Evolutionary conservation across 2,888 invertebrate species (phyloP).

Genomic region (Nebria brevicollis): DNA sequence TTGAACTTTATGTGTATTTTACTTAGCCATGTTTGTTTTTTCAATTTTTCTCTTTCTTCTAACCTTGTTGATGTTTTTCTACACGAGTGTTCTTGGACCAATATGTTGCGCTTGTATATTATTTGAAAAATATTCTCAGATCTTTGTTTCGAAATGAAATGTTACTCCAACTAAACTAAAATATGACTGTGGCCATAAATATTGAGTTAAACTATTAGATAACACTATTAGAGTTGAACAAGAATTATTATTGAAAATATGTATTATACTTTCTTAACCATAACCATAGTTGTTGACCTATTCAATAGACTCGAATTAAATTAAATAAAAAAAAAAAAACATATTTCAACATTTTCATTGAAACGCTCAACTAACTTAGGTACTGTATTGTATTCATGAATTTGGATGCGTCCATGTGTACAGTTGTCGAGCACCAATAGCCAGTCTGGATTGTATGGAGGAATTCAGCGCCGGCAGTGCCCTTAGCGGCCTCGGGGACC

Average conservation of each 20-base stretch:
- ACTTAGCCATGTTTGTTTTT: background rate
- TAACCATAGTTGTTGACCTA: no score
- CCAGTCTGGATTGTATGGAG: slow-evolving; percentile 94
- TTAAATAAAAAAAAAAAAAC: no score
- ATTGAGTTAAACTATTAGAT: no score
- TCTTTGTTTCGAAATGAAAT: background rate
- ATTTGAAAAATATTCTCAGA: background rate
- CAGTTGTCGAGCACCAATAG: slow-evolving; percentile 92
- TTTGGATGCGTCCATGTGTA: slow-evolving; percentile 5
- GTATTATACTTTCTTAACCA: no score
- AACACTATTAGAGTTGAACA: no score
- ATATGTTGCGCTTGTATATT: background rate
- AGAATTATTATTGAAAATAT: no score
- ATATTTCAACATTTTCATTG: background rate
- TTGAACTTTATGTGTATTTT: background rate
- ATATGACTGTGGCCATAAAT: no score
- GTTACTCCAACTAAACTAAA: no score
- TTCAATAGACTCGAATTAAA: no score
- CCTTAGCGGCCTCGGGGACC: slow-evolving; percentile 62
- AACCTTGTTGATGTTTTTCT: background rate
- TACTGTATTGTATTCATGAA: background rate
- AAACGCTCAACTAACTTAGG: background rate
- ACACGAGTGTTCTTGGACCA: background rate
- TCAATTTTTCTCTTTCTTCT: background rate
- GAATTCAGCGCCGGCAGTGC: slow-evolving; percentile 80